Base-by-base conservation (phyloP, 2,113 vertebrate species). In the Gymnobelideus leadbeateri region DNA sequence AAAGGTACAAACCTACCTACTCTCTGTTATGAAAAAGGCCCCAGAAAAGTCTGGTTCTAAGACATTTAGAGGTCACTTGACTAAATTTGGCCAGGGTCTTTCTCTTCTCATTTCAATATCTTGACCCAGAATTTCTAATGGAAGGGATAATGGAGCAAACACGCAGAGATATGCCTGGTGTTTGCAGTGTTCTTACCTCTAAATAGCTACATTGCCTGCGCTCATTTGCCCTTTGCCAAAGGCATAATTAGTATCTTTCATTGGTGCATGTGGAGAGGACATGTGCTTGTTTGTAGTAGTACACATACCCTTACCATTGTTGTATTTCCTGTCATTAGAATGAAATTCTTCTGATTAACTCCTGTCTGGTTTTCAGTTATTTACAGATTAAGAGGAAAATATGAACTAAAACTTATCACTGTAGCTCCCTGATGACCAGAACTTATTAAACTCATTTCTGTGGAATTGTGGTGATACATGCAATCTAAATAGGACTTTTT, bases 101-200 rank as follows among this genome's bases (percentile, higher is more conserved):
- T 92, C 89, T 89, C n/a, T 97, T 97, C 91, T 1, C 24, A 91
- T 14, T 92, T 53, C 92, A 52, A 89, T 94, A 61, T 94, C 54
- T 23, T 97, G 96, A 91, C 96, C 96, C 95, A 96, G 96, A 97
- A 97, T 98, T 97, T 97, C 28, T 43, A 93, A 47, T 92, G 52
- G 57, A 53, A 95, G 91, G 25, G 77, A 89, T 90, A 94, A 25
- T 53, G 28, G 90, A 51, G 31, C 95, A 95, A 91, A 9, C 3
- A 93, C 37, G 0, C 52, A 92, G 94, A 84, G 16, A 53, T 84
- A 84, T 91, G 92, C 97, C 96, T 89, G 26, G 94, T 97, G 96
- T 97, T 98, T 97, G 96, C 96, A 53, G n/a, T 0, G 1, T 96
- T 91, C 97, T 98, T 97, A 97, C 98, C 96, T 98, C 97, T 97